Evolutionary conservation across 2,797 vertebrate species (phyloP), one percentile per base, ranked within the genome.

Genomic region (Myotis daubentonii): DNA sequence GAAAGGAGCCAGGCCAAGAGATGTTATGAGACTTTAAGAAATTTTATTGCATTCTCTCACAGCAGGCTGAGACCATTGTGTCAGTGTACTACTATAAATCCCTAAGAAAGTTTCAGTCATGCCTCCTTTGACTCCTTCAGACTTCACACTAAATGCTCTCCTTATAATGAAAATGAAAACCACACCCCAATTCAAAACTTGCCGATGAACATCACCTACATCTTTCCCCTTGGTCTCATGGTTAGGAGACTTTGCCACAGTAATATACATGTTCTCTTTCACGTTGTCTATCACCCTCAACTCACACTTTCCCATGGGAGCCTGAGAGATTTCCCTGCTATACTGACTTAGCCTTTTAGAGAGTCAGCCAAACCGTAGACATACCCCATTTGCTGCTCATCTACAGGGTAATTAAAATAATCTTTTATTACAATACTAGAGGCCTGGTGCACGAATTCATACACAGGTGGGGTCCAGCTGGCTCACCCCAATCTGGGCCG

Each of bases 121-220:
- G 8, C 30, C 70, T 66, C 25, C 68, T 65, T 78, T 36, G 36
- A 74, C 22, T 74, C 17, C 13, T 85, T 47, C 75, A 70, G 28
- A 72, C 12, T 62, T 68, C 53, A 55, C 44, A 20, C 11, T 41
- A 36, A 87, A 49, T 19, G 2, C 12, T 81, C 12, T 76, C 44
- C n/a, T 30, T 28, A 13, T 85, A n/a, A 22, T 47, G 25, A 95
- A 84, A 96, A 78, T 72, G 38, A 38, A 89, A 85, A 79, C 62
- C 74, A 66, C 3, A 70, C 9, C 3, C 41, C 13, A 86, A 36
- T 38, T 81, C 30, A 22, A 79, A 93, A 82, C 10, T 8, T 95
- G 75, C 51, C 30, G 25, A 0, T 9, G 9, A 11, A 57, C 25
- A 57, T 51, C 51, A 22, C 53, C 53, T 80, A 22, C 0, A 9